Evolutionary conservation across 2,888 invertebrate species (phyloP).

Genomic region (Drosophila silvestris): DNA sequence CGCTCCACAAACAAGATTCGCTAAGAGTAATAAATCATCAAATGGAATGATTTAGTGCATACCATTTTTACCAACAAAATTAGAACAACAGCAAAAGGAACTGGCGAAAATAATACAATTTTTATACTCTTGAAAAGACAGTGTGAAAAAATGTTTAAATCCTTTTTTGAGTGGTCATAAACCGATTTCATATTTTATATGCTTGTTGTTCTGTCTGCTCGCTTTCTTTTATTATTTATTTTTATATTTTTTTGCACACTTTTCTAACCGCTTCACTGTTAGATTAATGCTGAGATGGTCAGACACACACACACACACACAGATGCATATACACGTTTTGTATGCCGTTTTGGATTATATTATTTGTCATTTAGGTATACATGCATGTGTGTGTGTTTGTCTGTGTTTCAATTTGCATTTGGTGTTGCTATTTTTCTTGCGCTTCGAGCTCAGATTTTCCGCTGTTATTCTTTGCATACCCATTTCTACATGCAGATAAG

Average conservation of each 20-base stretch:
- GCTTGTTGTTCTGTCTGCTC: conserved; percentile 15
- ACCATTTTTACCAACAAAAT: conserved; percentile 22
- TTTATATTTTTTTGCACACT: conserved; percentile 26
- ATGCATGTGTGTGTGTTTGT: background rate
- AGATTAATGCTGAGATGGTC: conserved; percentile 60
- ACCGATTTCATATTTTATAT: conserved; percentile 57
- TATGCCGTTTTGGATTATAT: conserved; percentile 26
- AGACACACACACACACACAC: conserved; percentile 11
- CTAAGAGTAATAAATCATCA: conserved; percentile 69
- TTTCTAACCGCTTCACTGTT: conserved; percentile 43
- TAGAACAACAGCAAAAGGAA: conserved; percentile 11
- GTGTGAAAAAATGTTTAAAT: conserved; percentile 56
- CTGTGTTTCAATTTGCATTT: conserved; percentile 61
- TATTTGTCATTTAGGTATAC: conserved; percentile 18
- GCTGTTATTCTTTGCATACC: background rate
- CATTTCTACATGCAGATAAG: conserved; percentile 56
- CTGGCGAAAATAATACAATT: conserved; percentile 29
- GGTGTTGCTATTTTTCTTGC: conserved; percentile 16
- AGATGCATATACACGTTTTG: conserved; percentile 3
- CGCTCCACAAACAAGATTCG: background rate
- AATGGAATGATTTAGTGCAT: conserved; percentile 65
- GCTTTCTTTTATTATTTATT: conserved; percentile 12
- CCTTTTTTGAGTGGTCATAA: conserved; percentile 70
- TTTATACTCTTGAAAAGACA: conserved; percentile 57
- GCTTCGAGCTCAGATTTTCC: background rate